Conservation (phyloP, 2,888 invertebrate genomes). For the Orthosia gothica region DNA sequence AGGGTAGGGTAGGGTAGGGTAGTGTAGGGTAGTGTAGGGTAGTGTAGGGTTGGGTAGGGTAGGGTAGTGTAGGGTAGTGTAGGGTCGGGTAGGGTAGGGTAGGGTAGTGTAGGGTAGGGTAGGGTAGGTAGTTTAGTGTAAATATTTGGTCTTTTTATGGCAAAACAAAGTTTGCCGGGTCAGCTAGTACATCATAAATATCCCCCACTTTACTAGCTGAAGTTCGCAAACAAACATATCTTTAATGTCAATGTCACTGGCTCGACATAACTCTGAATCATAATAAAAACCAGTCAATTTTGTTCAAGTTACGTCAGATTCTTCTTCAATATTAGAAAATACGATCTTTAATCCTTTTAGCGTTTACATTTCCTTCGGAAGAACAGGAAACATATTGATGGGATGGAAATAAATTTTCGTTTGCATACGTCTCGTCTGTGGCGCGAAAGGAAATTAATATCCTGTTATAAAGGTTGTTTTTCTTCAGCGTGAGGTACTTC, state of each 20-base stretch:
- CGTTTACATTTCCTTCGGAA: constrained; percentile 66
- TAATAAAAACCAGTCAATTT: background rate
- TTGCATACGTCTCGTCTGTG: constrained; percentile 75
- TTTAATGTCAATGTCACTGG: background rate
- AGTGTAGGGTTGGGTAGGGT: too few relatives aligned
- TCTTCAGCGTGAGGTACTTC: constrained; percentile 20
- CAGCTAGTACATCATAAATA: too few relatives aligned
- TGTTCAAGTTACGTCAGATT: constrained; percentile 8
- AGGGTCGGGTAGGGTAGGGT: too few relatives aligned
- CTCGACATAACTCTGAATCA: background rate
- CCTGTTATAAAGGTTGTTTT: constrained; percentile 71
- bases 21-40: too few relatives aligned
- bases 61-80: too few relatives aligned
- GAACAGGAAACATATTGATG: constrained; percentile 76
- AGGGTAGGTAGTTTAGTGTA: too few relatives aligned
- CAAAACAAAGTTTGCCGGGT: too few relatives aligned
- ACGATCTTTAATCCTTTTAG: constrained; percentile 60
- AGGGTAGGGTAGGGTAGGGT: too few relatives aligned
- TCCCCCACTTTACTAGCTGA: too few relatives aligned
- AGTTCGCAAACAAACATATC: background rate
- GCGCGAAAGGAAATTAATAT: constrained; percentile 70
- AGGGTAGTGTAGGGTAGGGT: too few relatives aligned
- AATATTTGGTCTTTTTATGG: too few relatives aligned
- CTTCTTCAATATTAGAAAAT: constrained; percentile 42
- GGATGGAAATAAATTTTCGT: constrained; percentile 79